These are phyloP conservation scores for Colletes latitarsis DNA, from an alignment of 1,140 invertebrate species.

Conservation along the genomic window DNA sequence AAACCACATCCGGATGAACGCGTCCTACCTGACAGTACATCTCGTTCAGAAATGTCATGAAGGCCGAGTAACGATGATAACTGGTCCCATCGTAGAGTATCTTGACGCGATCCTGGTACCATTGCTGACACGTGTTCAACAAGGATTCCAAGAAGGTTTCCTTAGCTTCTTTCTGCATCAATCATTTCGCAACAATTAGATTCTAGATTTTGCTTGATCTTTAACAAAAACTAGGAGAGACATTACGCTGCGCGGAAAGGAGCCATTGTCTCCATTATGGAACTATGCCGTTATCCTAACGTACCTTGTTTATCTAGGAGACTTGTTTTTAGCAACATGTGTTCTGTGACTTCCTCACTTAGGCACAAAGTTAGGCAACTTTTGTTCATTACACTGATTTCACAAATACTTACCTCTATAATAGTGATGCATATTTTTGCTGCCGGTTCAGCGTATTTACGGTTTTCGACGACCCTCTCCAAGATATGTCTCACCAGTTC, in stretches of 20 bases:
- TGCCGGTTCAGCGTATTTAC: constrained; percentile 88
- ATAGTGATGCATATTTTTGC: constrained; percentile 91
- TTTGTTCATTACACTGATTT: no score
- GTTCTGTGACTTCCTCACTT: no score
- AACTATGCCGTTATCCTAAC: no score
- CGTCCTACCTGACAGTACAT: constrained; percentile 89
- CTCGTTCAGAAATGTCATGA: constrained; percentile 93
- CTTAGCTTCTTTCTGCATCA: constrained; percentile 87
- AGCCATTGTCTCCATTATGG: no score
- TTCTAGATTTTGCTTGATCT: no score
- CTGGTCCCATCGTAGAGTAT: constrained; percentile 76
- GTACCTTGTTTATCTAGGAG: no score
- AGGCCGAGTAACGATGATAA: constrained; percentile 83
- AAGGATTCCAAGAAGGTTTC: constrained; percentile 94
- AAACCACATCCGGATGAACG: constrained; percentile 4
- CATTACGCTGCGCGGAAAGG: no score
- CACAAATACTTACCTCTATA: constrained; percentile 84
- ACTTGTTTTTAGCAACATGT: no score
- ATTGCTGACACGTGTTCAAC: constrained; percentile 93
- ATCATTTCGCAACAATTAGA: background rate
- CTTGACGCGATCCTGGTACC: constrained; percentile 92
- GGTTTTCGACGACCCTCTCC: constrained; percentile 88
- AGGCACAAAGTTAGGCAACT: no score
- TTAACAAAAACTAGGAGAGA: no score
- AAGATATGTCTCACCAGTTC: constrained; percentile 91